These are phyloP conservation scores for Leucophenga montana DNA, from an alignment of 2,888 invertebrate species.

Conservation along the genomic window DNA sequence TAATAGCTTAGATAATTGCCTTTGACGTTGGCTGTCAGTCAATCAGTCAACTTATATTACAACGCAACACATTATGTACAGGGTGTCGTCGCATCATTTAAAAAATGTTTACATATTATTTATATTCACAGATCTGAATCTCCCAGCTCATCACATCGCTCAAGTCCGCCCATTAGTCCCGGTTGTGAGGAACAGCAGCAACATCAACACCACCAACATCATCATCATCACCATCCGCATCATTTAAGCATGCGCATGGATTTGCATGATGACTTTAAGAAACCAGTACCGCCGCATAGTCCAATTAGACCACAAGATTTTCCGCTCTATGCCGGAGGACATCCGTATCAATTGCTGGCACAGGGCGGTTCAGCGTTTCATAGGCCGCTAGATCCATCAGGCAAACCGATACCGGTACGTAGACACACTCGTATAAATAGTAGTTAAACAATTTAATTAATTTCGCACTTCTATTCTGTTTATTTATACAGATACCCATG, in stretches of 20 bases:
- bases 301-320: conserved; percentile 72
- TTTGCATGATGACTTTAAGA: conserved; percentile 72
- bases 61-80: conserved; percentile 21
- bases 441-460: background rate
- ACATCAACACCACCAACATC: conserved; percentile 40
- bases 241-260: conserved; percentile 75
- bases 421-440: background rate
- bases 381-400: conserved; percentile 74
- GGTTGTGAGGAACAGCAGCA: conserved; percentile 83
- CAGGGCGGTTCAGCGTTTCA: conserved; percentile 75
- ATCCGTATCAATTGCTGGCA: conserved; percentile 75
- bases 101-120: conserved; percentile 19
- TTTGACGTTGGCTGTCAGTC: conserved; percentile 7
- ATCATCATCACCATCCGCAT: conserved; percentile 51
- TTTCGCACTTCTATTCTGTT: too few species aligned
- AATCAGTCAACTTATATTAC: background rate
- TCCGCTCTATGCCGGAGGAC: conserved; percentile 71
- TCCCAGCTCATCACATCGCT: conserved; percentile 78
- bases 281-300: conserved; percentile 72
- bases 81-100: conserved; percentile 43
- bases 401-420: conserved; percentile 73
- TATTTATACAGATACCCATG: conserved; percentile 72
- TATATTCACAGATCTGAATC: conserved; percentile 70
- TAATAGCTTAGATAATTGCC: conserved; percentile 51
- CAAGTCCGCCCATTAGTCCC: conserved; percentile 89